Percentiles rank a stretch among this genome's conserved stretches.
Evolutionary conservation across 2,888 invertebrate genomes (phyloP).

Genomic region (Melipona bicolor): DNA sequence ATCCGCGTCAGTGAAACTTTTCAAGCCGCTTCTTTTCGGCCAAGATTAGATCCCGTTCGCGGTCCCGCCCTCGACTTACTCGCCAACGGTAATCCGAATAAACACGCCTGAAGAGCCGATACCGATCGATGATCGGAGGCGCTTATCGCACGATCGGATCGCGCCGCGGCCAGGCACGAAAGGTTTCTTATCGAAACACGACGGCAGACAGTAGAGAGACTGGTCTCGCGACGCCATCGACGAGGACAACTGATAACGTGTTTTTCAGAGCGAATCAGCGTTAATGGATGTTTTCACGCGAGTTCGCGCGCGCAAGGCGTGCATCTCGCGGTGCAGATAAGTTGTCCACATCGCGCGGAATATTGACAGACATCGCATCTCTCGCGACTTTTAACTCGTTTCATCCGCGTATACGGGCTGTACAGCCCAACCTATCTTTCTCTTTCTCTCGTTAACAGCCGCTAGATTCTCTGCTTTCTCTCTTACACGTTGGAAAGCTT

Average conservation of each 20-base stretch:
- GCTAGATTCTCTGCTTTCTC: conserved; percentile 24
- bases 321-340: conserved; percentile 59
- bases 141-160: background rate
- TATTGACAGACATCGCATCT: conserved; percentile 74
- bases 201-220: conserved; percentile 27
- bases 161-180: background rate
- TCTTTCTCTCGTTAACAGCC: background rate
- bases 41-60: conserved; percentile 11
- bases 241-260: conserved; percentile 73
- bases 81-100: background rate
- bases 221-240: conserved; percentile 56
- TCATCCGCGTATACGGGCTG: background rate
- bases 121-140: conserved; percentile 4
- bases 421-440: conserved; percentile 23
- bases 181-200: conserved; percentile 22
- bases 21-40: background rate
- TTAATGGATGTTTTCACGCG: conserved; percentile 77
- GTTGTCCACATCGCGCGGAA: conserved; percentile 53
- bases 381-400: conserved; percentile 51
- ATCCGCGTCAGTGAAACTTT: conserved; percentile 24
- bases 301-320: conserved; percentile 64
- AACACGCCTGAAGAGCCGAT: background rate
- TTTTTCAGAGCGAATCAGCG: conserved; percentile 75
- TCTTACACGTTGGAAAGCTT: conserved; percentile 57
- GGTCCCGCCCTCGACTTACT: background rate